Evolutionary conservation across 2,113 vertebrate genomes (phyloP).

Genomic region (Gopherus evgoodei): DNA sequence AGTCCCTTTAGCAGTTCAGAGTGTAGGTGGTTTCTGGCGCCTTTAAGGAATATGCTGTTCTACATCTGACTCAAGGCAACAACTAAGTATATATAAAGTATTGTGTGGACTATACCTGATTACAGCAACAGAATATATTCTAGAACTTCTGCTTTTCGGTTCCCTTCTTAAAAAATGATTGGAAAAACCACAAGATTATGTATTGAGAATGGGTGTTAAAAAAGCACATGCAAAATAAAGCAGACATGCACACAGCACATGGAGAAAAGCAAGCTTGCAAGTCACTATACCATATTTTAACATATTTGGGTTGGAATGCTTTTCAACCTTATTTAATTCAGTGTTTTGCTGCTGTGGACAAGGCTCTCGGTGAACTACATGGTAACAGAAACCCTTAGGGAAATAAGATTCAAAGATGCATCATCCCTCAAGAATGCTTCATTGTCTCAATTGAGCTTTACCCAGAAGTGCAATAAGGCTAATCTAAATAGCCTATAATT

Average conservation of each 20-base stretch:
- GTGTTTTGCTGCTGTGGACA: neutral
- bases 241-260: constrained; percentile 32
- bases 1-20: neutral
- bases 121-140: constrained; percentile 13
- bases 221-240: constrained; percentile 59
- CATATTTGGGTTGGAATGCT: neutral
- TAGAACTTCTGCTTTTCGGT: constrained; percentile 29
- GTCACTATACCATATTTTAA: neutral
- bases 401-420: neutral
- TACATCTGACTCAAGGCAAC: neutral
- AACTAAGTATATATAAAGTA: neutral
- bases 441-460: neutral
- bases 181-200: constrained; percentile 8
- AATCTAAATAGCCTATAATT: neutral
- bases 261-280: neutral
- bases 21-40: neutral
- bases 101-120: constrained; percentile 1
- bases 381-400: neutral
- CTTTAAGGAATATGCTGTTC: neutral
- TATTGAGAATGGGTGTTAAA: neutral
- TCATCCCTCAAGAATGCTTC: neutral
- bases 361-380: neutral
- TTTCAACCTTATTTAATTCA: neutral
- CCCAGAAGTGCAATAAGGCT: neutral
- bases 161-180: constrained; percentile 46